These are phyloP conservation scores for Rhipidura dahli DNA, from an alignment of 2,113 vertebrate genomes.

Conservation along the genomic window DNA sequence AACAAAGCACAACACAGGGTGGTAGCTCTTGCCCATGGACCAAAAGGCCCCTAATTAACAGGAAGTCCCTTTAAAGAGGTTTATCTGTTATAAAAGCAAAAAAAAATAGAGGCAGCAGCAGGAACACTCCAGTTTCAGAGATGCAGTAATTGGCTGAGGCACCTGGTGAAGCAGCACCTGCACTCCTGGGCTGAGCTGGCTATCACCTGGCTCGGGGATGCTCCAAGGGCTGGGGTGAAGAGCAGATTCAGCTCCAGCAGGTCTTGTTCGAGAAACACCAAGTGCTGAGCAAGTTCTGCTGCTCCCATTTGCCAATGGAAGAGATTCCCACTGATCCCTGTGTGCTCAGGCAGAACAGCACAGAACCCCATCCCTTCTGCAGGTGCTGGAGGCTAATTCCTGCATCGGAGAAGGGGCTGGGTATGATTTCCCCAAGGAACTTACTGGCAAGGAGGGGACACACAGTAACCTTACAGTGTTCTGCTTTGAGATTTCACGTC, in stretches of 20 bases:
- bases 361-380: not conserved
- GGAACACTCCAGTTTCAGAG: not conserved
- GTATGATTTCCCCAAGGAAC: not conserved
- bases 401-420: not conserved
- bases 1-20: accelerated
- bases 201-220: accelerated
- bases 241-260: not conserved
- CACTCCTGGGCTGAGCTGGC: not conserved
- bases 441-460: not conserved
- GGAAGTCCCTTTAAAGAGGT: not conserved
- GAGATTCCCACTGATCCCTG: not conserved
- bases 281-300: not conserved
- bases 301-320: not conserved
- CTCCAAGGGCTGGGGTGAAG: not conserved
- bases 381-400: not conserved
- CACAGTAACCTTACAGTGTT: accelerated
- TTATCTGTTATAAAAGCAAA: not conserved
- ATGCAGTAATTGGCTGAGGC: not conserved
- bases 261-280: not conserved
- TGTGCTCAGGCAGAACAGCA: accelerated
- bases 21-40: not conserved
- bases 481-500: not conserved
- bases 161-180: not conserved
- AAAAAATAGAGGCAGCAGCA: not conserved
- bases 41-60: not conserved